Evolutionary conservation across 2,113 vertebrate genomes (phyloP).

Genomic region (Formicarius rufipectus): DNA sequence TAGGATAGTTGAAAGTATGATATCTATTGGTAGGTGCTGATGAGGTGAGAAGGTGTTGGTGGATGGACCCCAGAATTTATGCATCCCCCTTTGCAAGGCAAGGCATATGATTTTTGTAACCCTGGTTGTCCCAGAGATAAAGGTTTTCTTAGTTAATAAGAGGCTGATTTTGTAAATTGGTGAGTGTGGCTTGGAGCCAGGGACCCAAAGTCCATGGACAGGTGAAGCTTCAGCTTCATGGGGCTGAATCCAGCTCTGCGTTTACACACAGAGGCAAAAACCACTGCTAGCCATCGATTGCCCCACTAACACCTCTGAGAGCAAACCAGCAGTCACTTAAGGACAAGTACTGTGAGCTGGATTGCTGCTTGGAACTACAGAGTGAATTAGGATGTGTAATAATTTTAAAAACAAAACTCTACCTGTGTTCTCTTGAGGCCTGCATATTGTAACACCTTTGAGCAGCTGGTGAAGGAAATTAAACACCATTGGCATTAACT

Average conservation of each 20-base stretch:
- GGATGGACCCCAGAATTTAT: background rate
- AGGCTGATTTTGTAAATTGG: background rate
- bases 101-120: background rate
- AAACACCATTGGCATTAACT: background rate
- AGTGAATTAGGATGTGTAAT: background rate
- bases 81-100: background rate
- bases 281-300: background rate
- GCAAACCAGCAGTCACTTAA: fast-evolving
- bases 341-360: background rate
- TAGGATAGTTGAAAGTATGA: background rate
- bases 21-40: background rate
- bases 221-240: background rate
- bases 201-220: background rate
- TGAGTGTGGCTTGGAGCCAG: background rate
- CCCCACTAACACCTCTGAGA: fast-evolving
- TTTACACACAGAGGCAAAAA: background rate
- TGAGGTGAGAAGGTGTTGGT: background rate
- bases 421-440: background rate
- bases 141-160: background rate
- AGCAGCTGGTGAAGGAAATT: background rate
- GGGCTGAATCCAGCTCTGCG: background rate
- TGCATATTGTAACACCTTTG: background rate
- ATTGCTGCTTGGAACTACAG: background rate
- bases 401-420: background rate
- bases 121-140: background rate